Conservation (phyloP, 2,888 invertebrate genomes). For the Ischnus inquisitorius region DNA sequence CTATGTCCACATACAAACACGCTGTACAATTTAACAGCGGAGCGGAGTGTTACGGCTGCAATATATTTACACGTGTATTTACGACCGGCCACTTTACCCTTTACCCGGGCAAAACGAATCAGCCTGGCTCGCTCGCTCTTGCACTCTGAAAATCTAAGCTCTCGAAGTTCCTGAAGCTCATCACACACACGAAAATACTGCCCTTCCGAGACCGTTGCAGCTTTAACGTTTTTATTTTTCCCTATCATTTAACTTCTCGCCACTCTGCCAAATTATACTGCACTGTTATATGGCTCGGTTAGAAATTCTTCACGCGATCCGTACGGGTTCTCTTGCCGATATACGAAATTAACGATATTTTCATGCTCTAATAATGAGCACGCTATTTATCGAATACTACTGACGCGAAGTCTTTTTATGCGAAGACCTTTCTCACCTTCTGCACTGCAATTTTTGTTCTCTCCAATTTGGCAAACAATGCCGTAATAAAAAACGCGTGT, state of each 20-base stretch:
- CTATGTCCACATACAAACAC: slow-evolving; percentile 46
- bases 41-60: slow-evolving; percentile 78
- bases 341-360: slow-evolving; percentile 16
- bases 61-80: slow-evolving; percentile 84
- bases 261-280: slow-evolving; percentile 57
- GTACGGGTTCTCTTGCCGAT: slow-evolving; percentile 15
- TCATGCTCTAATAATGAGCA: slow-evolving; percentile 1
- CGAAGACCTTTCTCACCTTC: not conserved
- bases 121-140: slow-evolving; percentile 45
- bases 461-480: not conserved
- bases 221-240: slow-evolving; percentile 24
- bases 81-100: slow-evolving; percentile 79
- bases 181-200: slow-evolving; percentile 40
- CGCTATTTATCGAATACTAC: not conserved
- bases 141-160: slow-evolving; percentile 5
- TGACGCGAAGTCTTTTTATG: not conserved
- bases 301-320: slow-evolving; percentile 35
- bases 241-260: slow-evolving; percentile 54
- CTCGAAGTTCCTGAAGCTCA: slow-evolving; percentile 2
- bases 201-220: slow-evolving; percentile 13
- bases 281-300: slow-evolving; percentile 26
- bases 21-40: slow-evolving; percentile 79
- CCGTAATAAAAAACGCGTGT: not conserved
- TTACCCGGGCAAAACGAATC: slow-evolving; percentile 61
- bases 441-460: not conserved